Conservation (phyloP, 2,888 invertebrate species). For the Crematogaster levior region DNA sequence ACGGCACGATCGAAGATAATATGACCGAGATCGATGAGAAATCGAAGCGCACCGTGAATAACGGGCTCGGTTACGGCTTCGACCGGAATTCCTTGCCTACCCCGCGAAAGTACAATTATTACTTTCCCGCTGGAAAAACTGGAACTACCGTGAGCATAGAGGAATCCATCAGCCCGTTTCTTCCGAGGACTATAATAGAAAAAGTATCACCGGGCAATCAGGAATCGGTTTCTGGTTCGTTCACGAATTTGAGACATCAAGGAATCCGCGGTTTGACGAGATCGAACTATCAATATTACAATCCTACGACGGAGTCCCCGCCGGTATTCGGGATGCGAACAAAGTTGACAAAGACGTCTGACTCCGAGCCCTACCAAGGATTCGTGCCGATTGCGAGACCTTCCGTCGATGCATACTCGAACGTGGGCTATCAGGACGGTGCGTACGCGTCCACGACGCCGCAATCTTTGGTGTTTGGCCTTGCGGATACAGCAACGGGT, state of each 20-base stretch:
- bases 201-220: constrained; percentile 70
- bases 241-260: background rate
- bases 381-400: constrained; percentile 66
- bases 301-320: constrained; percentile 47
- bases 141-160: constrained; percentile 84
- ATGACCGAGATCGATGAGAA: constrained; percentile 81
- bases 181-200: constrained; percentile 82
- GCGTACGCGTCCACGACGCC: constrained; percentile 54
- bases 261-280: background rate
- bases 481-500: constrained; percentile 52
- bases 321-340: constrained; percentile 79
- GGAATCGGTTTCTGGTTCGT: background rate
- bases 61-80: constrained; percentile 90
- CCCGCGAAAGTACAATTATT: constrained; percentile 80
- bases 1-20: constrained; percentile 74
- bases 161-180: constrained; percentile 82
- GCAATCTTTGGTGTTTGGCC: constrained; percentile 52
- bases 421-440: constrained; percentile 59
- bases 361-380: constrained; percentile 64
- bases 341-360: constrained; percentile 77
- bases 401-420: constrained; percentile 58
- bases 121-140: constrained; percentile 82
- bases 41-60: constrained; percentile 90
- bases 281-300: constrained; percentile 40
- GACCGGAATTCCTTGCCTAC: constrained; percentile 85